Evolutionary conservation across 2,888 invertebrate species (phyloP), one percentile per base, ranked within the genome.

Genomic region (Melieria crassipennis): DNA sequence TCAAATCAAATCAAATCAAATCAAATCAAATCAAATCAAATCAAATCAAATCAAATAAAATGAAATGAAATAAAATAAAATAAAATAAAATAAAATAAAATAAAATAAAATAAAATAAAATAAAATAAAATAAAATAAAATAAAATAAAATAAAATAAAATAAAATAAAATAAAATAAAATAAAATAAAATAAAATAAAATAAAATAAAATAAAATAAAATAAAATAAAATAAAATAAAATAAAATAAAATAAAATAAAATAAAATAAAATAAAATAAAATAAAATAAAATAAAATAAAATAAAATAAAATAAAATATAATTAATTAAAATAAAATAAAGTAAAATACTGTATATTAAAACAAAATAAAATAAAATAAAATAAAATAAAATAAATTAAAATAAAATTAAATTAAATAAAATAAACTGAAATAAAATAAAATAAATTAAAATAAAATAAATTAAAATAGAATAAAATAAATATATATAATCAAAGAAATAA

Each of bases 61-160:
- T n/a, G 1, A 55, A n/a, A 55, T n/a, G 6, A 55, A n/a, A 5
- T n/a, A 5, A 55, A 73, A 71, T 68, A 58, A 63, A 71, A 69
- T 11, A 30, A 50, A 46, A 62, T 68, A 72, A 66, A 67, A 75
- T 72, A 68, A 68, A 71, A 67, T 71, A 75, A 69, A 79, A 73
- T 71, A 69, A 69, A 72, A 65, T 56, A 48, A 61, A 63, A 5
- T n/a, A 7, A n/a, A 55, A 46, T 50, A 10, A 55, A 13, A 69
- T 16, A 65, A 57, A 7, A 50, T 7, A 45, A 65, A 13, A 56
- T 58, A 62, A 52, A 55, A 65, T 58, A 10, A 42, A 43, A 13
- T 6, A 64, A 65, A 47, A 46, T 30, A 47, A 16, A 5, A 57
- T 47, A 60, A 56, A 13, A 30, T 50, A 62, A 52, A 13, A 11